Conservation (phyloP, 1,140 invertebrate genomes). For the Drosophila ironensis region DNA sequence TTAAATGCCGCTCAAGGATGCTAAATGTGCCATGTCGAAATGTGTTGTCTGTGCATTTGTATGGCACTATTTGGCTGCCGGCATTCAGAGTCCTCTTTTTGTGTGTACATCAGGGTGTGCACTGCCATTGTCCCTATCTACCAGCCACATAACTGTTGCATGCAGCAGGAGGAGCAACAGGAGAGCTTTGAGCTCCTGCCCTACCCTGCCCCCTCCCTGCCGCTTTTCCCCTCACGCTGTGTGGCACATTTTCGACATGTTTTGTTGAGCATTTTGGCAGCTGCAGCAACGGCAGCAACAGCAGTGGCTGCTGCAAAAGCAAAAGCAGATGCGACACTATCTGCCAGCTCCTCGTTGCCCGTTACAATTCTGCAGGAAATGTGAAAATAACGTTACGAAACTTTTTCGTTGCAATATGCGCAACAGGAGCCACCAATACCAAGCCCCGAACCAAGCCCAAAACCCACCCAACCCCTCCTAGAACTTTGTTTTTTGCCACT, state of each 20-base stretch:
- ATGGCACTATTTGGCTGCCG: slow-evolving; percentile 64
- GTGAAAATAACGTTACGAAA: slow-evolving; percentile 79
- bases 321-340: slow-evolving; percentile 23
- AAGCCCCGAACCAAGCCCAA: slow-evolving; percentile 1
- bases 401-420: slow-evolving; percentile 74
- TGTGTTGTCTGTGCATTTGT: slow-evolving; percentile 59
- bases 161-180: slow-evolving; percentile 46
- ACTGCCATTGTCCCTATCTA: slow-evolving; percentile 17
- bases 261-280: slow-evolving; percentile 76
- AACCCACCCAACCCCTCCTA: background rate
- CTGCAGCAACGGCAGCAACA: slow-evolving; percentile 28
- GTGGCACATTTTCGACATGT: slow-evolving; percentile 80
- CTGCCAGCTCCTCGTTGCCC: slow-evolving; percentile 50
- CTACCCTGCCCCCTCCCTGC: background rate
- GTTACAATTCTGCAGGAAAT: slow-evolving; percentile 70
- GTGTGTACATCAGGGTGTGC: slow-evolving; percentile 21
- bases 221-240: too few relatives aligned
- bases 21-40: slow-evolving; percentile 78
- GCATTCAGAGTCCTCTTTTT: slow-evolving; percentile 28
- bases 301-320: background rate
- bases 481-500: slow-evolving; percentile 52
- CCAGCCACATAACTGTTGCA: slow-evolving; percentile 66
- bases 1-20: slow-evolving; percentile 79
- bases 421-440: slow-evolving; percentile 65
- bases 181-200: slow-evolving; percentile 23